These are phyloP conservation scores for Hirtodrosophila trivittata DNA, from an alignment of 2,888 invertebrate species.

Conservation along the genomic window DNA sequence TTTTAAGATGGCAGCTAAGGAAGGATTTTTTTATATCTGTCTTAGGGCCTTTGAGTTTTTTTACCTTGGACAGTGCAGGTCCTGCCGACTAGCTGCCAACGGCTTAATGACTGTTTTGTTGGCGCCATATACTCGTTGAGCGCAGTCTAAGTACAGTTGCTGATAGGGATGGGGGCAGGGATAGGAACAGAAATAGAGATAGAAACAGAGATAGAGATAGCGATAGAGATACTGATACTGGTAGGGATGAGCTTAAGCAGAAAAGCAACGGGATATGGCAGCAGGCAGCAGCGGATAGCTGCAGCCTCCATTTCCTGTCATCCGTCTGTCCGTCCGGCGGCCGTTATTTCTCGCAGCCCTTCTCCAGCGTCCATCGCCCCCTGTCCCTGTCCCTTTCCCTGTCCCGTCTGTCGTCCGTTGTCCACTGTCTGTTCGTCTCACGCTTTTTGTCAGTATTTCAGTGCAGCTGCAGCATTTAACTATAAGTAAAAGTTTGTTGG, in stretches of 20 bases:
- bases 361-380: background rate
- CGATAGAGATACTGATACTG: slow-evolving; percentile 2
- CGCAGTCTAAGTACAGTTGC: slow-evolving; percentile 14
- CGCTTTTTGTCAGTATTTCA: slow-evolving; percentile 53
- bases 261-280: slow-evolving; percentile 17
- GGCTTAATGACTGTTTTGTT: slow-evolving; percentile 68
- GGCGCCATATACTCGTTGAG: slow-evolving; percentile 42
- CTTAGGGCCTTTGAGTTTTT: slow-evolving; percentile 1
- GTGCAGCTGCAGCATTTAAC: slow-evolving; percentile 57
- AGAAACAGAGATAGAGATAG: slow-evolving; percentile 7
- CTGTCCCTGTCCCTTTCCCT: background rate
- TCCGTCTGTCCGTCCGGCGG: slow-evolving; percentile 14
- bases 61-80: slow-evolving; percentile 4
- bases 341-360: background rate
- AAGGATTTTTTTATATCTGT: background rate
- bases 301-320: slow-evolving; percentile 63
- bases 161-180: slow-evolving; percentile 21
- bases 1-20: no score
- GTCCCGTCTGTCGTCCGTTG: background rate
- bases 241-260: slow-evolving; percentile 7
- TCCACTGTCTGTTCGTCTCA: slow-evolving; percentile 12
- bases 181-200: slow-evolving; percentile 11
- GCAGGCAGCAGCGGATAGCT: slow-evolving; percentile 30
- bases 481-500: slow-evolving; percentile 68
- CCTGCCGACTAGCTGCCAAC: slow-evolving; percentile 41